These are phyloP conservation scores for Rhinella marina DNA, from an alignment of 2,797 vertebrate genomes.

Conservation along the genomic window DNA sequence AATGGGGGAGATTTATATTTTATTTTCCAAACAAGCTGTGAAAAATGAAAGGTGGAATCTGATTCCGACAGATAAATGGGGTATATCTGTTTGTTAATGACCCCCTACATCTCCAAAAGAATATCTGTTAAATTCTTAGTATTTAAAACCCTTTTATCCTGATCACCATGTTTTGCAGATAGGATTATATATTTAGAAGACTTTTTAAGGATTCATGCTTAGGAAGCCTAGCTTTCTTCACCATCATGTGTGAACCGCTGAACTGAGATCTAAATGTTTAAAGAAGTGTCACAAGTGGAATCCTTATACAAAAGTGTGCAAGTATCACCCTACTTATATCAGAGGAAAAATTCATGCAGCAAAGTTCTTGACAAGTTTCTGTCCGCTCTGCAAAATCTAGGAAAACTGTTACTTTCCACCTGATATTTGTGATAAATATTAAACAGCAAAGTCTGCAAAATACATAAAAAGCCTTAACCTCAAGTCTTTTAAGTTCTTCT, in stretches of 20 bases:
- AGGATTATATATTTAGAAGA: constrained; percentile 81
- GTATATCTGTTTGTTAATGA: too few relatives aligned
- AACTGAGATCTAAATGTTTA: constrained; percentile 83
- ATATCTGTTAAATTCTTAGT: constrained; percentile 73
- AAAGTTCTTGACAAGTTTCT: constrained; percentile 72
- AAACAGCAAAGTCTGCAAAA: constrained; percentile 67
- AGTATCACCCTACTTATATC: constrained; percentile 70
- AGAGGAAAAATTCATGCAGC: constrained; percentile 71
- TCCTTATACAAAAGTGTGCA: constrained; percentile 72
- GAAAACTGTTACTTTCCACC: constrained; percentile 63
- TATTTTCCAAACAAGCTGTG: too few relatives aligned
- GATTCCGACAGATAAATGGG: too few relatives aligned
- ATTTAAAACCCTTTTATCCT: constrained; percentile 77
- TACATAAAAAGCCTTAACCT: constrained; percentile 60
- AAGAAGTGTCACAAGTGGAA: constrained; percentile 78
- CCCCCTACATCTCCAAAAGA: constrained; percentile 69
- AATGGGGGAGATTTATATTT: too few relatives aligned
- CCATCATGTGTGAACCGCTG: constrained; percentile 76
- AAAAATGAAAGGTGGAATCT: too few relatives aligned
- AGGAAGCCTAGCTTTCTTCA: constrained; percentile 72
- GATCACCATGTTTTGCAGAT: constrained; percentile 74
- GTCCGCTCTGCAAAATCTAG: constrained; percentile 62
- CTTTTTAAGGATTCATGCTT: constrained; percentile 72
- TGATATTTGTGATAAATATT: too few relatives aligned
- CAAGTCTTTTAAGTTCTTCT: background rate